Evolutionary conservation across 2,888 invertebrate species (phyloP).

Genomic region (Heterodera filipjevi): DNA sequence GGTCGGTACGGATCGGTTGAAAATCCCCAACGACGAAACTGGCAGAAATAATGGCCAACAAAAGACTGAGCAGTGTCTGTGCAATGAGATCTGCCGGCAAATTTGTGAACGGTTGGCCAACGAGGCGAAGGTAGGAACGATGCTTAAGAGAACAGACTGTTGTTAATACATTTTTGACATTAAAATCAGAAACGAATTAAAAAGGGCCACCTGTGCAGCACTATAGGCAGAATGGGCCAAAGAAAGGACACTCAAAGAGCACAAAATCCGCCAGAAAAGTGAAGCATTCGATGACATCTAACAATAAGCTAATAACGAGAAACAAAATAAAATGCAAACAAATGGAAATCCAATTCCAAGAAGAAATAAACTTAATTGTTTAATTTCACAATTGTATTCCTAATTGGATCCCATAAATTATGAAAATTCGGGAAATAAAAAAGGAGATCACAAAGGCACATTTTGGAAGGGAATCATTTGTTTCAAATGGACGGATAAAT

Average conservation of each 20-base stretch:
- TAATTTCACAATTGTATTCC: too few species aligned
- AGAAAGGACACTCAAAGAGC: slow-evolving; percentile 44
- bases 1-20: slow-evolving; percentile 60
- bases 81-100: slow-evolving; percentile 58
- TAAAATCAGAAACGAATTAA: not conserved
- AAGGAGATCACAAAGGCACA: not conserved
- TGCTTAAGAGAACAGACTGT: slow-evolving; percentile 45
- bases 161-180: not conserved
- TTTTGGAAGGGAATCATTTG: not conserved
- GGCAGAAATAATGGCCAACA: slow-evolving; percentile 57
- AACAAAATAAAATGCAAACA: too few species aligned
- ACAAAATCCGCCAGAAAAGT: slow-evolving; percentile 44
- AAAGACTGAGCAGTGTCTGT: slow-evolving; percentile 61
- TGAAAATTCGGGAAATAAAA: not conserved
- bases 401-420: not conserved
- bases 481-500: not conserved
- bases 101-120: slow-evolving; percentile 55
- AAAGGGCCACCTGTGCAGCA: slow-evolving; percentile 58
- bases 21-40: slow-evolving; percentile 60
- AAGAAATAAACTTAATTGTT: not conserved
- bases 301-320: too few species aligned
- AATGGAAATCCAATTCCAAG: too few species aligned
- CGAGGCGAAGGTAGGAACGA: slow-evolving; percentile 60
- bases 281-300: slow-evolving; percentile 27
- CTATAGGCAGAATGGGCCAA: slow-evolving; percentile 65